phyloP scores from a whole-genome alignment of 2,113 vertebrate species.

The Pogona vitticeps region DNA sequence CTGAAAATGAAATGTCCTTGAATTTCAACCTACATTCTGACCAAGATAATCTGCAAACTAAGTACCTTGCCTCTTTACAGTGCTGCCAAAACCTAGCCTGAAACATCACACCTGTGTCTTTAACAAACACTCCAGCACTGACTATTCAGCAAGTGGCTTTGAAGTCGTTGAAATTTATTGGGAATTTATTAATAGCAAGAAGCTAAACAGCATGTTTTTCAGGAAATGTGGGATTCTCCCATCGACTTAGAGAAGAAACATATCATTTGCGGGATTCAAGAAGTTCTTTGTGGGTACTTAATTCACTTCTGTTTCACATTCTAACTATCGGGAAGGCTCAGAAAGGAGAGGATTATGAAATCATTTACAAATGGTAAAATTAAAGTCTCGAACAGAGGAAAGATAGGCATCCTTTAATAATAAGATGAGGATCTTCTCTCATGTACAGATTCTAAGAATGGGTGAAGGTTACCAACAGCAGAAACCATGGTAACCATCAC shows the following conservation, averaged over 20 bases:
- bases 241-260: neutral
- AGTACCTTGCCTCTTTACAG: neutral
- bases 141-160: neutral
- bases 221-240: neutral
- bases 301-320: neutral
- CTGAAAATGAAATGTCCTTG: neutral
- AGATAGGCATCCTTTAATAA: neutral
- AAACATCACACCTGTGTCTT: neutral
- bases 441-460: neutral
- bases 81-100: neutral
- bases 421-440: neutral
- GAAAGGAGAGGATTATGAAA: neutral
- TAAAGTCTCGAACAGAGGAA: too few relatives aligned
- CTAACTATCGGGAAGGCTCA: neutral
- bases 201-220: neutral
- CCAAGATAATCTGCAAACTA: neutral
- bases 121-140: neutral
- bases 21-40: neutral
- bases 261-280: neutral
- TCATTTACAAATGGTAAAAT: neutral
- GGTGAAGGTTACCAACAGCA: too few relatives aligned
- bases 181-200: neutral
- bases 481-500: too few relatives aligned
- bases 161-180: neutral
- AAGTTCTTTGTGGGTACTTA: neutral